Conservation (phyloP, 2,888 invertebrate genomes). For the Himalopsyche anomala region DNA sequence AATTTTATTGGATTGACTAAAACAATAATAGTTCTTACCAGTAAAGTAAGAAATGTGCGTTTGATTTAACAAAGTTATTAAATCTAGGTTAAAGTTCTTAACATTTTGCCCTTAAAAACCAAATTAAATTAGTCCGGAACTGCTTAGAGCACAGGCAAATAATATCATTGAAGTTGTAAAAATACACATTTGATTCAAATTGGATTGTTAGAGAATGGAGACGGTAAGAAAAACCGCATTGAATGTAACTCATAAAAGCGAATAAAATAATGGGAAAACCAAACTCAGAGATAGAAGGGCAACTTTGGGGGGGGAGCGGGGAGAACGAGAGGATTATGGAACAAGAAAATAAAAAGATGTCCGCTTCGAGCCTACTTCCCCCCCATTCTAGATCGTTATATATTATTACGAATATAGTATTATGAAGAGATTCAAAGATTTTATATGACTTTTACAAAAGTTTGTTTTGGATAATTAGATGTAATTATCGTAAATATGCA, state of each 20-base stretch:
- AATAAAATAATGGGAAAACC: constrained; percentile 64
- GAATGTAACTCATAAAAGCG: constrained; percentile 65
- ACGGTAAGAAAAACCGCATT: constrained; percentile 59
- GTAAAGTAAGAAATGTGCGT: too few relatives aligned
- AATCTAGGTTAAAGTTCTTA: too few relatives aligned
- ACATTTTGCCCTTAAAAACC: too few relatives aligned
- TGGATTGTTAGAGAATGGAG: constrained; percentile 57
- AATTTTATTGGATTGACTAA: too few relatives aligned
- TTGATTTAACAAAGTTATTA: too few relatives aligned
- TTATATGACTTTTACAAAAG: background rate
- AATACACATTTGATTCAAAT: constrained; percentile 55
- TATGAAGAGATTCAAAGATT: background rate
- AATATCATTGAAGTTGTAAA: background rate
- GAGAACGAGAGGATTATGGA: constrained; percentile 62
- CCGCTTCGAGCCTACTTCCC: constrained; percentile 48
- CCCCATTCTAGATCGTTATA: background rate
- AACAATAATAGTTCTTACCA: too few relatives aligned
- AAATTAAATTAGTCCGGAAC: background rate
- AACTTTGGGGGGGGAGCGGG: constrained; percentile 52
- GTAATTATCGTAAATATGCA: too few relatives aligned
- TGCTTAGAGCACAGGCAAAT: background rate
- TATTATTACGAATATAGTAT: background rate
- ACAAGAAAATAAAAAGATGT: constrained; percentile 64
- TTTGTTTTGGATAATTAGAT: too few relatives aligned
- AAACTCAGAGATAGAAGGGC: constrained; percentile 59